phyloP scores from a whole-genome alignment of 2,888 invertebrate species.

The Drosophila maculinotata region DNA sequence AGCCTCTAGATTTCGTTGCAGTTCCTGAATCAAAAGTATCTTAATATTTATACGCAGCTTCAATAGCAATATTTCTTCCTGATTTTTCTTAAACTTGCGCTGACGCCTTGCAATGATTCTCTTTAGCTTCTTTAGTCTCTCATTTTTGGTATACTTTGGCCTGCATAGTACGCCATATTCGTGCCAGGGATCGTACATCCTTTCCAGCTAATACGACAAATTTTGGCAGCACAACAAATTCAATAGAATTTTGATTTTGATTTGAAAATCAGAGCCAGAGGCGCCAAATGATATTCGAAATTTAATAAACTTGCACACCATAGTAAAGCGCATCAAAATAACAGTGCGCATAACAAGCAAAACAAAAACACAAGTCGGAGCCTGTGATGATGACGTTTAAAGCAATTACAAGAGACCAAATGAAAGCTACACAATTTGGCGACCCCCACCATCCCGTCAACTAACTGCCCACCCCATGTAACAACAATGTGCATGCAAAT shows the following conservation, averaged over 20 bases:
- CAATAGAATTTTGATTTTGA: constrained; percentile 50
- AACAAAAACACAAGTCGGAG: constrained; percentile 32
- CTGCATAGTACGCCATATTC: constrained; percentile 24
- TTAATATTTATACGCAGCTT: constrained; percentile 27
- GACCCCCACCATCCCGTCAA: background rate
- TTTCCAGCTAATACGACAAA: background rate
- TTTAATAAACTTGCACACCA: constrained; percentile 52
- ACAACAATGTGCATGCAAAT: constrained; percentile 79
- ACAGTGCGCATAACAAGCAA: constrained; percentile 28
- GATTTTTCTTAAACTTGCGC: background rate
- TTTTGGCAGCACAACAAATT: constrained; percentile 15
- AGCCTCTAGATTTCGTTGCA: constrained; percentile 5
- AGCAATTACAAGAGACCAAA: constrained; percentile 70
- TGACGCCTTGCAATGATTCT: constrained; percentile 14
- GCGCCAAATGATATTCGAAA: constrained; percentile 34
- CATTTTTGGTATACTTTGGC: background rate
- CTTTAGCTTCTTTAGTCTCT: background rate
- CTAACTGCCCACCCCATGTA: constrained; percentile 26
- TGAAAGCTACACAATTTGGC: constrained; percentile 38
- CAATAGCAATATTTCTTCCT: background rate
- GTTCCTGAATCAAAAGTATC: constrained; percentile 31
- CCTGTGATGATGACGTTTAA: constrained; percentile 76
- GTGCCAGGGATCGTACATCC: constrained; percentile 41
- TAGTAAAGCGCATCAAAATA: constrained; percentile 30
- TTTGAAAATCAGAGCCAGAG: constrained; percentile 53